Evolutionary conservation across 2,113 vertebrate genomes (phyloP).

Genomic region (Trichechus manatus): DNA sequence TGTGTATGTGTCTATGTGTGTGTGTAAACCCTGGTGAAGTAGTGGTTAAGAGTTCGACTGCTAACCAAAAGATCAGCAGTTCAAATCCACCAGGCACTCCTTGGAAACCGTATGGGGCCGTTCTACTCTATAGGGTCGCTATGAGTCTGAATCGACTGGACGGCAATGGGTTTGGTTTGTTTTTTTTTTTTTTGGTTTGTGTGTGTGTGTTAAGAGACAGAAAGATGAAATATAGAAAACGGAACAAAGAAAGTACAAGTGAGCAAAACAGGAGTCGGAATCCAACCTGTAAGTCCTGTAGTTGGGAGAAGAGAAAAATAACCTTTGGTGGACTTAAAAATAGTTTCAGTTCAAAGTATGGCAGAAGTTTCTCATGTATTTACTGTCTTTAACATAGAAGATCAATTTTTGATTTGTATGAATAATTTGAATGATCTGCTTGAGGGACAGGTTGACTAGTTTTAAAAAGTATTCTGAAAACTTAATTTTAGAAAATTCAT

Average conservation of each 20-base stretch:
- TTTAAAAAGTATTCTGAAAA: conserved; percentile 75
- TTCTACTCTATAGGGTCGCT: too few relatives aligned
- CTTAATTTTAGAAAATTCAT: conserved; percentile 55
- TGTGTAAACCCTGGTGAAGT: too few relatives aligned
- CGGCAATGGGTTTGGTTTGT: too few relatives aligned
- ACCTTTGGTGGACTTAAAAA: conserved; percentile 41
- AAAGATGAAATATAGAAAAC: background rate
- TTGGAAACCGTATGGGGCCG: too few relatives aligned
- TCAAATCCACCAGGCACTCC: too few relatives aligned
- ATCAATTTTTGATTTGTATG: conserved; percentile 70
- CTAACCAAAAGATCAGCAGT: too few relatives aligned
- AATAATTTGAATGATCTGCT: conserved; percentile 83
- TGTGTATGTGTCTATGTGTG: background rate
- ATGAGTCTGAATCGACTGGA: too few relatives aligned
- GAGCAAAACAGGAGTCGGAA: background rate
- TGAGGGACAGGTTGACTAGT: conserved; percentile 73
- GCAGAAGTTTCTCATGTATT: conserved; percentile 40
- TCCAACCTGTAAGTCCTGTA: background rate
- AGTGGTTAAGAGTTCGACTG: too few relatives aligned
- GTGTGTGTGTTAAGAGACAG: background rate
- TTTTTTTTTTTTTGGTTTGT: too few relatives aligned
- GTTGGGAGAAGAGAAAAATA: conserved; percentile 38
- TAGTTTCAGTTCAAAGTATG: conserved; percentile 41
- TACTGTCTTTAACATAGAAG: background rate
- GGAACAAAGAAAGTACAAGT: accelerated